Evolutionary conservation across 92 coral and sea anemone genomes (phyloP).

Genomic region (Plumapathes pennacea): DNA sequence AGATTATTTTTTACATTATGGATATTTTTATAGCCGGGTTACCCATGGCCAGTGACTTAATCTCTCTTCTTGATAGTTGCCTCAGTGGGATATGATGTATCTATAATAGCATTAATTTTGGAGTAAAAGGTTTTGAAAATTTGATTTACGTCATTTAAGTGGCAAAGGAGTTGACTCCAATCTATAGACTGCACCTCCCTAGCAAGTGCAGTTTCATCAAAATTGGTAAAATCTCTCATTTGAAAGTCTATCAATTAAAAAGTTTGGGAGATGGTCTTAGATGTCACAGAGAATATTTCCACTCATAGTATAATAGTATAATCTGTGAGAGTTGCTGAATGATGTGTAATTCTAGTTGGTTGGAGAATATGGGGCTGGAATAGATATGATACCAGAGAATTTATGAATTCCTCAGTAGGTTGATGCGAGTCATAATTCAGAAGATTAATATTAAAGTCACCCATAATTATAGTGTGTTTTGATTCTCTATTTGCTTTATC

Average conservation of each 20-base stretch:
- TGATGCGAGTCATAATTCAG: background rate
- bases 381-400: background rate
- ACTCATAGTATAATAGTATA: background rate
- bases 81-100: conserved; percentile 28
- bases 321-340: background rate
- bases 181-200: conserved; percentile 8
- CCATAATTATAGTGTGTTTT: conserved; percentile 1
- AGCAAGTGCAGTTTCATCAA: conserved; percentile 13
- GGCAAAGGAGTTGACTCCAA: conserved; percentile 9
- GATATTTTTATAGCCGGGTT: conserved; percentile 22
- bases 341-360: background rate
- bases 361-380: conserved; percentile 1
- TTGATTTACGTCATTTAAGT: background rate
- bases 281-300: background rate
- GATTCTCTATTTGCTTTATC: background rate
- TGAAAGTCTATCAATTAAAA: too few relatives aligned
- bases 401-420: background rate
- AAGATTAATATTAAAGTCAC: background rate
- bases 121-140: conserved; percentile 16
- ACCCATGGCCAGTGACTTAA: conserved; percentile 28
- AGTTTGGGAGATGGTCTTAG: background rate
- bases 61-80: conserved; percentile 6
- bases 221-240: conserved; percentile 22
- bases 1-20: conserved; percentile 15
- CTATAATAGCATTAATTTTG: background rate